Conservation (phyloP, 2,113 vertebrate genomes). For the Pelodiscus sinensis region DNA sequence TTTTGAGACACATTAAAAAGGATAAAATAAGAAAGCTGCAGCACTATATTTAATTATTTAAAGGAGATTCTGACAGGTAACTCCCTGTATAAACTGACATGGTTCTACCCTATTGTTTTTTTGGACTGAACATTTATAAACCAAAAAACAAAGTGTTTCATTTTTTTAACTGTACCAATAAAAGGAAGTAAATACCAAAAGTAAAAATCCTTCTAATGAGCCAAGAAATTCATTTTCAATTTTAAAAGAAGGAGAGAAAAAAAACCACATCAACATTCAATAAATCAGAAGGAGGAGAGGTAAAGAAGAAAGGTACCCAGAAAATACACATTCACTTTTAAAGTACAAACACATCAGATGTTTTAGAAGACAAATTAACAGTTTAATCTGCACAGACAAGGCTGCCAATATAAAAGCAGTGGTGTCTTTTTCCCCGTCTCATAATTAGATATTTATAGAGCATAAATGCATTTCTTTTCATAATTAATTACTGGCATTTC, state of each 20-base stretch:
- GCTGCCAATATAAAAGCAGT: conserved; percentile 57
- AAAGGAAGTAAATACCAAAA: conserved; percentile 47
- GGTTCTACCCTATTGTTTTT: background rate
- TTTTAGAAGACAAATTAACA: conserved; percentile 56
- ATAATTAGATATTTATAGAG: conserved; percentile 77
- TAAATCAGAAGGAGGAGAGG: conserved; percentile 19
- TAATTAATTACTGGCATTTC: conserved; percentile 74
- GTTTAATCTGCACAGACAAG: conserved; percentile 56
- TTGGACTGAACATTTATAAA: conserved; percentile 28
- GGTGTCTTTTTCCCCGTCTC: conserved; percentile 56
- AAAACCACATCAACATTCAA: conserved; percentile 19
- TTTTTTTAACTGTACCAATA: conserved; percentile 39
- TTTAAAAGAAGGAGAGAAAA: background rate
- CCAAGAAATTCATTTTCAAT: conserved; percentile 30
- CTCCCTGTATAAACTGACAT: conserved; percentile 1
- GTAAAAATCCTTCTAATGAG: conserved; percentile 30
- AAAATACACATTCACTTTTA: conserved; percentile 7
- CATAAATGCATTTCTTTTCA: conserved; percentile 75
- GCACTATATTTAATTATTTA: conserved; percentile 4
- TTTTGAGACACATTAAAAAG: conserved; percentile 26
- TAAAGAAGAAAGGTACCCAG: background rate
- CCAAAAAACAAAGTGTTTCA: conserved; percentile 10
- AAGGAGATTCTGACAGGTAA: conserved; percentile 5
- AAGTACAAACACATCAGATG: conserved; percentile 47
- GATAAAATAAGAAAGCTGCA: conserved; percentile 34